These are phyloP conservation scores for Lasioglossum marginatum DNA, from an alignment of 2,888 invertebrate genomes.

Conservation along the genomic window DNA sequence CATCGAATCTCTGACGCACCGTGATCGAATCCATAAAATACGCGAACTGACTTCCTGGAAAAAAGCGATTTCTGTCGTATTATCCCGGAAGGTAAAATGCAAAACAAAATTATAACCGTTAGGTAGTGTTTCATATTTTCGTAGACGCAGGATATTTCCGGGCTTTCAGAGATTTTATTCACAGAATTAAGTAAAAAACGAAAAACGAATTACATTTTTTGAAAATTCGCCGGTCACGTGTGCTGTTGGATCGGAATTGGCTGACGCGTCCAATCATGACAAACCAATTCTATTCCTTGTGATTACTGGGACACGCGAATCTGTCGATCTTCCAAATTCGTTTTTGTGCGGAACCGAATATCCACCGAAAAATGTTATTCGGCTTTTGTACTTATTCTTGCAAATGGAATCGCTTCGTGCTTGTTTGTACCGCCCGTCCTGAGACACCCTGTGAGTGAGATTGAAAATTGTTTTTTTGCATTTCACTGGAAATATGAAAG, in stretches of 20 bases:
- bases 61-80: background rate
- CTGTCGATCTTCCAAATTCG: background rate
- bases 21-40: no score
- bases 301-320: background rate
- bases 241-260: background rate
- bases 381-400: background rate
- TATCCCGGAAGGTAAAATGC: no score
- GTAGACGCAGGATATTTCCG: no score
- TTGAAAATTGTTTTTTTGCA: no score
- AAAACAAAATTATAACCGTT: background rate
- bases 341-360: background rate
- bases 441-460: background rate
- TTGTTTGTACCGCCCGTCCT: background rate
- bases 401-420: background rate
- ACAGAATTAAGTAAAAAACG: background rate
- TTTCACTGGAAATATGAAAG: no score
- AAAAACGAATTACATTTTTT: background rate
- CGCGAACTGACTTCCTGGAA: no score
- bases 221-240: background rate
- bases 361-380: background rate
- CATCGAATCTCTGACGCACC: background rate
- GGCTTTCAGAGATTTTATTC: background rate
- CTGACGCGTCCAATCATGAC: background rate
- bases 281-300: background rate
- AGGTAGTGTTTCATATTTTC: background rate